Conservation (phyloP, 2,888 invertebrate genomes). For the Chesias legatella region DNA sequence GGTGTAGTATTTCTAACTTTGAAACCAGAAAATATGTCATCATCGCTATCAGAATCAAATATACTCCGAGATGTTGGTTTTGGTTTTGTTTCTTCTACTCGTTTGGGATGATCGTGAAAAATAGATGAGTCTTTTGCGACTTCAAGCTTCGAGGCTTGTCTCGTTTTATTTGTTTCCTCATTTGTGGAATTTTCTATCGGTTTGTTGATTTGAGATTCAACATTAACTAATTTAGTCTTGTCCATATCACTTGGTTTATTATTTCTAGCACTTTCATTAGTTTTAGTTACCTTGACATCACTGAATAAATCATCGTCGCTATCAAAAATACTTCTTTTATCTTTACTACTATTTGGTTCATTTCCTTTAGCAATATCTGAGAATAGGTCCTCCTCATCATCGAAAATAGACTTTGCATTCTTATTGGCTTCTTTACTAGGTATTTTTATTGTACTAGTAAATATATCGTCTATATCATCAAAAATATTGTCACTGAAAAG, state of each 20-base stretch:
- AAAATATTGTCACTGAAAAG: constrained; percentile 65
- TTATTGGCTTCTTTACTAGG: constrained; percentile 35
- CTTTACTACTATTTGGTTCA: constrained; percentile 20
- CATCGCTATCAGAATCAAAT: constrained; percentile 50
- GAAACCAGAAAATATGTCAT: constrained; percentile 42
- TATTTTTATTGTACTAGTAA: constrained; percentile 50
- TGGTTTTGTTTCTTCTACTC: constrained; percentile 1
- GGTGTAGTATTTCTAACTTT: constrained; percentile 10
- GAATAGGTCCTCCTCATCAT: constrained; percentile 62
- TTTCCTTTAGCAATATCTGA: constrained; percentile 42
- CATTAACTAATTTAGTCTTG: constrained; percentile 4
- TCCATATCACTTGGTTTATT: constrained; percentile 3
- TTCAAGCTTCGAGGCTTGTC: constrained; percentile 5
- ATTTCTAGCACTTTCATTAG: constrained; percentile 18
- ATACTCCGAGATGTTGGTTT: constrained; percentile 32
- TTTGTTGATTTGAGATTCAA: constrained; percentile 6
- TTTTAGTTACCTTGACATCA: constrained; percentile 27
- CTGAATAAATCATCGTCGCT: constrained; percentile 50
- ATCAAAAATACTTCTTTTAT: constrained; percentile 45
- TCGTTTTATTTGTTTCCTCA: constrained; percentile 11
- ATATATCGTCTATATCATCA: constrained; percentile 72
- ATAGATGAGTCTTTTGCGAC: constrained; percentile 8
- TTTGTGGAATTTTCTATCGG: background rate
- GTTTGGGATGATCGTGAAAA: constrained; percentile 12
- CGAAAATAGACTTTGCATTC: constrained; percentile 50